phyloP scores from a whole-genome alignment of 2,113 vertebrate species.

The Rhea americana region DNA sequence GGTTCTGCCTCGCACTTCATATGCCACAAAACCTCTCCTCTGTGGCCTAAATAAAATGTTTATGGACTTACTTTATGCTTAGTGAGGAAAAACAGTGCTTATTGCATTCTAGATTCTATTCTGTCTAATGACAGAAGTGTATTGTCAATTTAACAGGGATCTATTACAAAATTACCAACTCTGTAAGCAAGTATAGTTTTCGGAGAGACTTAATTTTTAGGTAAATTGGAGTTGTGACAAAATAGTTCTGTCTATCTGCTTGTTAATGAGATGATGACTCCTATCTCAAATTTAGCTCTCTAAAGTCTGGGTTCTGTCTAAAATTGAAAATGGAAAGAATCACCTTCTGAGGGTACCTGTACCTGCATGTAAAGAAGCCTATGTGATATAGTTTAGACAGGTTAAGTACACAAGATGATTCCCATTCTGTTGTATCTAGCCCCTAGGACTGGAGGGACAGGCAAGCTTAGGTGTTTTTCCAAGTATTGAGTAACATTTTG shows the following conservation, averaged over 20 bases:
- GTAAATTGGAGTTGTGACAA: background rate
- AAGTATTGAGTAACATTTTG: background rate
- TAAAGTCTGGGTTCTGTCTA: background rate
- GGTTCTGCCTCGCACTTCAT: background rate
- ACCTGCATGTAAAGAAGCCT: background rate
- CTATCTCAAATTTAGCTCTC: background rate
- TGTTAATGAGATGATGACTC: background rate
- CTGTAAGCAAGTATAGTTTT: background rate
- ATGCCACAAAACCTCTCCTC: background rate
- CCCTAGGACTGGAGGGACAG: background rate
- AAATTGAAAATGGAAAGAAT: background rate
- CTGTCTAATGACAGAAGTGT: background rate
- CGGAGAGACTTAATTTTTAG: background rate
- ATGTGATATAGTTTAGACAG: background rate
- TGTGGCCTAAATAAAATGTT: background rate
- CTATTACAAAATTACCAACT: background rate
- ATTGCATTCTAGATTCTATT: background rate
- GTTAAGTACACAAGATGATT: accelerated
- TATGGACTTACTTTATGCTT: background rate
- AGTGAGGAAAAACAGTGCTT: background rate
- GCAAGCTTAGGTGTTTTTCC: background rate
- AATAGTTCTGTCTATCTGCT: background rate
- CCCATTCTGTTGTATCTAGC: background rate
- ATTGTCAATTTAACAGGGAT: background rate
- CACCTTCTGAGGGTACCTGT: background rate